Evolutionary conservation across 92 coral and sea anemone genomes (phyloP).

Genomic region (Galaxea fascicularis): DNA sequence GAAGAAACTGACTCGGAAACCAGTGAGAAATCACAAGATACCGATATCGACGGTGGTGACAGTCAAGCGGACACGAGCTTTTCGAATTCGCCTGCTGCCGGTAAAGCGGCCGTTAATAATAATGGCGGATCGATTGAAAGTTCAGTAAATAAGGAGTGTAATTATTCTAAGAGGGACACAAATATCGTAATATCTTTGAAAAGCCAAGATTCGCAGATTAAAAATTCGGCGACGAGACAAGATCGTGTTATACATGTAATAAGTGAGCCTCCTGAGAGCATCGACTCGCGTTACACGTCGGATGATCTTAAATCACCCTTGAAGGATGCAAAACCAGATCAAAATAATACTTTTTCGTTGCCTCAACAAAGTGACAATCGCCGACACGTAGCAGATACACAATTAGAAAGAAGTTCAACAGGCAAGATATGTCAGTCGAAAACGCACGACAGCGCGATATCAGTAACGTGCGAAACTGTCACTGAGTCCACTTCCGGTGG

Average conservation of each 20-base stretch:
- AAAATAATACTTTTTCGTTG: constrained; percentile 8
- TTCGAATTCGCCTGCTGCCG: background rate
- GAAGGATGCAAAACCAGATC: constrained; percentile 3
- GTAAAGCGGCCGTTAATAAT: constrained; percentile 9
- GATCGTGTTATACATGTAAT: background rate
- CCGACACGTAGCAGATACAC: background rate
- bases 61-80: background rate
- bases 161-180: background rate
- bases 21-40: constrained; percentile 35
- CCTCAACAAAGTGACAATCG: constrained; percentile 1
- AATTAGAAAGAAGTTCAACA: background rate
- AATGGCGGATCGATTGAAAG: constrained; percentile 11
- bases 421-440: background rate
- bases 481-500: constrained; percentile 40
- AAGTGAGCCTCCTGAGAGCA: background rate
- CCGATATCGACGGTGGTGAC: background rate
- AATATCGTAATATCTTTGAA: constrained; percentile 1
- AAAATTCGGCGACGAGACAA: background rate
- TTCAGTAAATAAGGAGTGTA: background rate
- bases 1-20: constrained; percentile 41
- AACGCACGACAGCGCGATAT: constrained; percentile 12
- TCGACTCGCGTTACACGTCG: constrained; percentile 12
- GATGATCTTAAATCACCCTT: background rate
- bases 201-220: constrained; percentile 3
- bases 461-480: background rate